Conservation (phyloP, 2,797 vertebrate genomes). For the Phrynocephalus forsythii region DNA sequence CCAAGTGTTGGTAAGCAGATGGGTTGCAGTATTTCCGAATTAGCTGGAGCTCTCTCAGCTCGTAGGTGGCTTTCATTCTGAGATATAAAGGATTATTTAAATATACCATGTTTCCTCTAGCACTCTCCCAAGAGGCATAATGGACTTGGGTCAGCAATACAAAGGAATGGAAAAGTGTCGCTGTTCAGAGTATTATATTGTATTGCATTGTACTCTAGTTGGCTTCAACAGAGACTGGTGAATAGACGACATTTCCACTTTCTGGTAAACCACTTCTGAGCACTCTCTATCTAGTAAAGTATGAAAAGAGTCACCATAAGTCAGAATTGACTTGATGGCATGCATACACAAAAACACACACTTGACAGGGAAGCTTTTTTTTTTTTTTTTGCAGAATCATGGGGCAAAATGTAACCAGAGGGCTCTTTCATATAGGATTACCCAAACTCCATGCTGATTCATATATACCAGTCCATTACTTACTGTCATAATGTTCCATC, state of each 20-base stretch:
- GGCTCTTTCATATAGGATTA: neutral
- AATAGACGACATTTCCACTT: slow-evolving; percentile 36
- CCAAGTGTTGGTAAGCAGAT: slow-evolving; percentile 19
- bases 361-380: neutral
- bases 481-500: neutral
- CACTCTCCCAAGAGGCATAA: slow-evolving; percentile 20
- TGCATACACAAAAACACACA: neutral
- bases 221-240: slow-evolving; percentile 33
- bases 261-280: neutral
- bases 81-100: slow-evolving; percentile 33
- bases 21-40: slow-evolving; percentile 21
- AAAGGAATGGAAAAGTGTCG: slow-evolving; percentile 3
- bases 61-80: slow-evolving; percentile 36
- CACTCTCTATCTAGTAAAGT: no score
- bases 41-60: slow-evolving; percentile 13
- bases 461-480: neutral
- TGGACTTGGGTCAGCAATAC: neutral
- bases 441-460: neutral
- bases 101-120: neutral
- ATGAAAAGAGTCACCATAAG: no score
- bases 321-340: no score
- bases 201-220: neutral
- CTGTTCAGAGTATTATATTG: neutral
- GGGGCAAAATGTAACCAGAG: neutral
- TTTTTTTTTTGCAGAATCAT: slow-evolving; percentile 6